A percentile compares a stretch with the other conserved stretches of the same genome.
phyloP scores from a whole-genome alignment of 2,113 vertebrate genomes.

The Tupaia tana region DNA sequence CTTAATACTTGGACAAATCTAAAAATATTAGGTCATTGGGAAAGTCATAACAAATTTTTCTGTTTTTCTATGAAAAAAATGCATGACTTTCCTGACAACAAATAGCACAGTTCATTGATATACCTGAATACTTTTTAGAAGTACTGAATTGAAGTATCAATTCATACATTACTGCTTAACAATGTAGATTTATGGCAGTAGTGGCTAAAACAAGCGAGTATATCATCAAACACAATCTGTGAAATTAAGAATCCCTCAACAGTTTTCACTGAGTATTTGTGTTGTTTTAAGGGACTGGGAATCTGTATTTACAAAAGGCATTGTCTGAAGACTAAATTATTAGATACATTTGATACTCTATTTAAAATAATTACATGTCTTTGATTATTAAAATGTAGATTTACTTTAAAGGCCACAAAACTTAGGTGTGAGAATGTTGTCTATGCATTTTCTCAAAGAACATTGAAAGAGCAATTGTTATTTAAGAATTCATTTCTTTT shows the following conservation, averaged over 20 bases:
- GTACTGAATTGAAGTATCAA: not conserved
- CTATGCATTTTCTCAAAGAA: constrained; percentile 18
- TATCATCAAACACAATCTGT: not conserved
- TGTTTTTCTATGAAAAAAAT: too few species aligned
- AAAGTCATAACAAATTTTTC: too few species aligned
- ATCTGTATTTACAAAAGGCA: not conserved
- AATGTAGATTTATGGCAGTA: not conserved
- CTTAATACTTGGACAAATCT: not conserved
- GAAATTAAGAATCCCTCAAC: not conserved
- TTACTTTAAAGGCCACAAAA: constrained; percentile 1
- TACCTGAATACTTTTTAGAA: not conserved
- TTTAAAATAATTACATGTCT: constrained; percentile 37
- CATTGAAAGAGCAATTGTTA: constrained; percentile 18
- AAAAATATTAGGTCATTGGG: too few species aligned
- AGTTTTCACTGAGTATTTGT: not conserved
- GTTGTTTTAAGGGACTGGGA: not conserved
- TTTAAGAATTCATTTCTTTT: constrained; percentile 4
- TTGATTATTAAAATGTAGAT: not conserved
- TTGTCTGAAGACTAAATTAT: constrained; percentile 7
- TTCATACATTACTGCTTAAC: not conserved
- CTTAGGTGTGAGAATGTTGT: not conserved
- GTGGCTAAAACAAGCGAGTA: not conserved
- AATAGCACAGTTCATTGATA: not conserved
- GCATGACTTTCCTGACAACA: not conserved
- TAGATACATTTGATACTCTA: not conserved